These are phyloP conservation scores for Watersipora subatra DNA, from an alignment of 1,140 invertebrate species.

Conservation along the genomic window DNA sequence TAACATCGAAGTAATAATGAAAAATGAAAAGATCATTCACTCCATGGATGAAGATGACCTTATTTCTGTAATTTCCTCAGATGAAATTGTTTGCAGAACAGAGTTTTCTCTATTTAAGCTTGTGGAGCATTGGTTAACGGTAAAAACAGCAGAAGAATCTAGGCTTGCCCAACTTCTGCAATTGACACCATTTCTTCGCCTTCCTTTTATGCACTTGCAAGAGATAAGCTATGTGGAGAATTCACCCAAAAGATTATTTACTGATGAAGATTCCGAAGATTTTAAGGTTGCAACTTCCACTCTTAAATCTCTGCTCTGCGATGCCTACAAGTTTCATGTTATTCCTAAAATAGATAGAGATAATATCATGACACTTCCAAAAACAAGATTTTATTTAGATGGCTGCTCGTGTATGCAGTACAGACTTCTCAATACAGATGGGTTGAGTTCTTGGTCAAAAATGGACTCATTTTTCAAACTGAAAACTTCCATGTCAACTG, in stretches of 20 bases:
- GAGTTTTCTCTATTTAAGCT: background rate
- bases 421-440: background rate
- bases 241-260: background rate
- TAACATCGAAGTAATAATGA: background rate
- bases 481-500: background rate
- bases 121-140: background rate
- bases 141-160: background rate
- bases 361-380: background rate
- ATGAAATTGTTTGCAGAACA: background rate
- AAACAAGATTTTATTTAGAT: background rate
- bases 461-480: background rate
- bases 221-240: background rate
- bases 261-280: background rate
- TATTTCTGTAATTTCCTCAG: background rate
- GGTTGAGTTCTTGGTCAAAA: background rate
- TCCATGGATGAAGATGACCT: background rate
- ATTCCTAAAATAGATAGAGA: background rate
- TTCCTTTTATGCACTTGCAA: background rate
- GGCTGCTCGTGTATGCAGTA: background rate
- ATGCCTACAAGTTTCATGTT: background rate
- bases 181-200: background rate
- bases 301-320: background rate
- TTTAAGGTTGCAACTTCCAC: background rate
- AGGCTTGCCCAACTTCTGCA: background rate
- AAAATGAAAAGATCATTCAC: background rate